Evolutionary conservation across 2,888 invertebrate species (phyloP), one percentile per base, ranked within the genome.

Genomic region (Elysia crispata): DNA sequence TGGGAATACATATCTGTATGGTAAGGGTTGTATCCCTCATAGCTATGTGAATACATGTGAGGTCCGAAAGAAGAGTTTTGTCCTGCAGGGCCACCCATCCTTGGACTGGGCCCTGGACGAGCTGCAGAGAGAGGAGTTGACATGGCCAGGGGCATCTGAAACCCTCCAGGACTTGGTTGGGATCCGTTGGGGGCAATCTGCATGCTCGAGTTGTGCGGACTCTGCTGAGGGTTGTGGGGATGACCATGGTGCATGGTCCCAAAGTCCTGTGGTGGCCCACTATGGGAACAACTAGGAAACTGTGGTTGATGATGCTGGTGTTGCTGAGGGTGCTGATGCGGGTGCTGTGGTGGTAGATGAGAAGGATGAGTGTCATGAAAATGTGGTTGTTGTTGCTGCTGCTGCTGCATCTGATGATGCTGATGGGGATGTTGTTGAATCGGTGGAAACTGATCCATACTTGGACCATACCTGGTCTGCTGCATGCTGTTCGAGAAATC

Each of bases 381-480:
- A 57, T 54, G 57, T 60, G 57, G 23, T 75, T 49, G 54, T 57
- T 75, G 76, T 73, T 41, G 73, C 18, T 79, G 79, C 15, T 79
- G 79, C 33, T 72, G 60, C 15, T 79, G 82, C 70, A 41, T 41
- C 41, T 75, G 76, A 62, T 41, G 73, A 15, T 79, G 79, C 15
- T 79, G 79, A 33, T 72, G 60, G 0, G 74, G 82, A 64, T 80
- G 81, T 60, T 82, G 81, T 49, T 79, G 82, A 73, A 79, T 82
- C 20, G 76, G 33, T 18, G 78, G 20, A 41, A 28, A 77, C 62
- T 79, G 83, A n/a, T 73, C 69, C 74, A 76, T 72, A 49, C n/a
- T n/a, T n/a, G n/a, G n/a, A n/a, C 57, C 73, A 15, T 79, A 76
- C 20, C 81, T 41, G 41, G 3, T 41, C 11, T 41, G 41, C 41